Evolutionary conservation across 2,888 invertebrate genomes (phyloP), one percentile per base, ranked within the genome.

Genomic region (Sarcophaga subvicina): DNA sequence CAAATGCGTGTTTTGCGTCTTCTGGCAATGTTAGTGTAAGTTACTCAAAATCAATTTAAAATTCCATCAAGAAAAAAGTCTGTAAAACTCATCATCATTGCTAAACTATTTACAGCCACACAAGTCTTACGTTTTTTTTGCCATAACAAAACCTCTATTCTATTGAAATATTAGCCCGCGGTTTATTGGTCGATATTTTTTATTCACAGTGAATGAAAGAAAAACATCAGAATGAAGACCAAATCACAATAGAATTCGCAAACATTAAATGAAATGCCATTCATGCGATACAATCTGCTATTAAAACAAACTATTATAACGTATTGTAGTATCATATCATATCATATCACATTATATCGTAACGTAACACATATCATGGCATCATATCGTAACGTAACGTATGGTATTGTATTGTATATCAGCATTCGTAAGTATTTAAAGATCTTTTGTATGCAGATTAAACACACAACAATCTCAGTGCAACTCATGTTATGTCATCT

Each of bases 141-240:
- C 1, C 14, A 22, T 59, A 76, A 71, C 14, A 71, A 49, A 66
- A n/a, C 71, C 71, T 77, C 17, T 77, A 62, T 66, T 77, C 45
- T 8, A 47, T 37, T 37, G 37, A 37, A 64, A 76, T 72, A 67
- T 75, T 70, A 75, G 64, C 64, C 49, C 80, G 84, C 70, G 75
- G 80, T 84, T 82, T 80, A 80, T 70, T 66, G 80, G 70, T 80
- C 75, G 70, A 80, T 71, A 76, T 84, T 80, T 75, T 71, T 75
- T 71, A 64, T 63, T 37, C 49, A 75, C 45, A 25, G 6, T 8
- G 20, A n/a, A 17, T 17, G 45, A 49, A 14, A 66, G n/a, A 17
- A 67, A 37, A 75, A 17, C 27, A 62, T 25, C 22, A 62, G 11
- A 60, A 37, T 37, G 62, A 83, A 37, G 20, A 25, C 20, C 64